Evolutionary conservation across 1,140 invertebrate species (phyloP).

Genomic region (Phocides pigmalion): DNA sequence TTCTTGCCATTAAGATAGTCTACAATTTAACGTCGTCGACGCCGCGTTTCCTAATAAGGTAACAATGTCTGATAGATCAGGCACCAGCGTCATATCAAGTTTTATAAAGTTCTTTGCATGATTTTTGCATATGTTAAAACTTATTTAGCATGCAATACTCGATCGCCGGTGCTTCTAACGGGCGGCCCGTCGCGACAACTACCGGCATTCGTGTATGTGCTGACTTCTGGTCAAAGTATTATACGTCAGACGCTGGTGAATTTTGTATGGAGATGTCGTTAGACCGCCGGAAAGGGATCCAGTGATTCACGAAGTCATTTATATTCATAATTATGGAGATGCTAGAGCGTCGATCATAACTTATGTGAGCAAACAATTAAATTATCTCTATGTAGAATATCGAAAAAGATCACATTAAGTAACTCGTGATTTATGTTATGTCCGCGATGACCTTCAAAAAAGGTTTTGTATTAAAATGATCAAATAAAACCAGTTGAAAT

Average conservation of each 20-base stretch:
- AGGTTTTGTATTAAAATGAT: background rate
- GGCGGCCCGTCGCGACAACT: constrained; percentile 64
- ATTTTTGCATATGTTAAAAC: constrained; percentile 48
- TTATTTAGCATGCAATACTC: constrained; percentile 57
- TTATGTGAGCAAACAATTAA: constrained; percentile 20
- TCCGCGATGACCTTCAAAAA: background rate
- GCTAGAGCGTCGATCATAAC: background rate
- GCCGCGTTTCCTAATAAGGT: constrained; percentile 56
- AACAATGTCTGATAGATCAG: constrained; percentile 48
- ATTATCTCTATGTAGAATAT: constrained; percentile 13
- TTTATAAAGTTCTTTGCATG: constrained; percentile 51
- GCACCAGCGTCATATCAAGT: constrained; percentile 42
- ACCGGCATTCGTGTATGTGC: constrained; percentile 49
- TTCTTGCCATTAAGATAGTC: constrained; percentile 50
- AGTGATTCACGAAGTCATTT: constrained; percentile 43
- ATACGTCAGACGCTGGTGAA: constrained; percentile 17
- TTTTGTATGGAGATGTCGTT: constrained; percentile 39
- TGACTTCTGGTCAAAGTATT: constrained; percentile 38
- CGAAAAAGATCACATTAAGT: constrained; percentile 1
- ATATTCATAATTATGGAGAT: constrained; percentile 31
- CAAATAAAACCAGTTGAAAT: background rate
- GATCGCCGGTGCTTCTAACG: constrained; percentile 58
- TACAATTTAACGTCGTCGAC: constrained; percentile 44
- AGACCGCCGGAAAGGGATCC: constrained; percentile 46
- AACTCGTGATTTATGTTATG: background rate